Evolutionary conservation across 1,140 invertebrate species (phyloP).

Genomic region (Eriosoma lanigerum): DNA sequence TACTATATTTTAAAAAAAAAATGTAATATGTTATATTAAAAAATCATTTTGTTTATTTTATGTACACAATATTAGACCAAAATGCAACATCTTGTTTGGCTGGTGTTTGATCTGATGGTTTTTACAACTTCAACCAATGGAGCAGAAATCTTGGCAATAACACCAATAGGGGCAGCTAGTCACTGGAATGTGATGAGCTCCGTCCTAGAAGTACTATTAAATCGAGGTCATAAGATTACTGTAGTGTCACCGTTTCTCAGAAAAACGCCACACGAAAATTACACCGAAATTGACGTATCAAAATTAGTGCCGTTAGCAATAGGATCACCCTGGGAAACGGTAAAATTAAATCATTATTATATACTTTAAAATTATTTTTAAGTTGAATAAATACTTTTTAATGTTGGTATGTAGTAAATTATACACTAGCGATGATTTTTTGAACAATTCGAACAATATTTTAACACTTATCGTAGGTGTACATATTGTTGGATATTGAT

Average conservation of each 20-base stretch:
- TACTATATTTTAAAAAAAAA: too few species aligned
- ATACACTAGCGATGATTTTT: too few species aligned
- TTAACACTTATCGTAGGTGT: too few species aligned
- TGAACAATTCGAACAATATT: too few species aligned
- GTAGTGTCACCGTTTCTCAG: conserved; percentile 53
- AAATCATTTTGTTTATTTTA: too few species aligned
- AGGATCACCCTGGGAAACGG: conserved; percentile 33
- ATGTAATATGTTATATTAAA: too few species aligned
- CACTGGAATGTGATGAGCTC: conserved; percentile 58
- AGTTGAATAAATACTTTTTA: too few species aligned
- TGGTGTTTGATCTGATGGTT: conserved; percentile 35
- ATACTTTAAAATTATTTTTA: too few species aligned
- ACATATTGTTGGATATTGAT: too few species aligned
- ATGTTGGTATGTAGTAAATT: too few species aligned
- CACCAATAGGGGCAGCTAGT: conserved; percentile 56
- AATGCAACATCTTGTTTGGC: not conserved
- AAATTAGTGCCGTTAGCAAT: conserved; percentile 3
- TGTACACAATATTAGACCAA: too few species aligned
- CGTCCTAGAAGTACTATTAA: conserved; percentile 56
- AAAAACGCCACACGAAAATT: conserved; percentile 52
- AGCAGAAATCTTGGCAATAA: conserved; percentile 56
- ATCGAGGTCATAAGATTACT: conserved; percentile 57
- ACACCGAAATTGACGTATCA: conserved; percentile 47
- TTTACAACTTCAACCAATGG: not conserved
- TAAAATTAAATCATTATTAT: conserved; percentile 17